Percentiles rank a stretch among this genome's conserved stretches.
Conservation (phyloP, 2,113 vertebrate genomes). For the Bubo blakistoni region DNA sequence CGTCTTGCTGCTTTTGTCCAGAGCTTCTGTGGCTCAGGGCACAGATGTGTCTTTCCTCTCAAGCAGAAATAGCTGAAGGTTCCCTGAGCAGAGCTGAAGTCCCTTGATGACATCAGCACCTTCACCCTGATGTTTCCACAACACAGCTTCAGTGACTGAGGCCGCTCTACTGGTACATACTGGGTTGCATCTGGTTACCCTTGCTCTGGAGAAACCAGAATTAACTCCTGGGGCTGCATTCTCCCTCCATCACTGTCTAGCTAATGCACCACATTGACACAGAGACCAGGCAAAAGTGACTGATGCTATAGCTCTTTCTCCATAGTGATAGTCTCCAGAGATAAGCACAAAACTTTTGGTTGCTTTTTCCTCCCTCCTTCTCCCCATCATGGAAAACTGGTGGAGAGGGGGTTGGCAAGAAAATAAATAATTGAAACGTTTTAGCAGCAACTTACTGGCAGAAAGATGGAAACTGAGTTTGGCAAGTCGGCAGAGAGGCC, state of each 20-base stretch:
- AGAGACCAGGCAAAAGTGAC: neutral
- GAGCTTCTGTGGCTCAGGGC: neutral
- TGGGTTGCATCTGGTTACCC: neutral
- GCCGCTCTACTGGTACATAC: neutral
- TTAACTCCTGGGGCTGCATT: neutral
- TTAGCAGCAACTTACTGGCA: constrained; percentile 12
- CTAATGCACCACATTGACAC: neutral
- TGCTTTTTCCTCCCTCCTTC: neutral
- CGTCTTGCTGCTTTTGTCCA: neutral
- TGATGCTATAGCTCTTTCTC: neutral
- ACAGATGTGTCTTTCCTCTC: neutral
- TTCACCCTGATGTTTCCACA: neutral
- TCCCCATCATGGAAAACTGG: neutral
- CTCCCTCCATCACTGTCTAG: neutral
- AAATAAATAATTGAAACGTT: neutral
- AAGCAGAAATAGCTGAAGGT: neutral
- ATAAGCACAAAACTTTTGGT: neutral
- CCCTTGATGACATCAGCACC: neutral
- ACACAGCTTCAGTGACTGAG: neutral
- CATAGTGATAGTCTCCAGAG: neutral
- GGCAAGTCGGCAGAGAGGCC: neutral
- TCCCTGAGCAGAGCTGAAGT: neutral
- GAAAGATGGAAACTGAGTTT: neutral
- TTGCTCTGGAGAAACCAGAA: neutral
- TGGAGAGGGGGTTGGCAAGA: neutral